phyloP scores from a whole-genome alignment of 1,140 invertebrate genomes.

The Asobara japonica region DNA sequence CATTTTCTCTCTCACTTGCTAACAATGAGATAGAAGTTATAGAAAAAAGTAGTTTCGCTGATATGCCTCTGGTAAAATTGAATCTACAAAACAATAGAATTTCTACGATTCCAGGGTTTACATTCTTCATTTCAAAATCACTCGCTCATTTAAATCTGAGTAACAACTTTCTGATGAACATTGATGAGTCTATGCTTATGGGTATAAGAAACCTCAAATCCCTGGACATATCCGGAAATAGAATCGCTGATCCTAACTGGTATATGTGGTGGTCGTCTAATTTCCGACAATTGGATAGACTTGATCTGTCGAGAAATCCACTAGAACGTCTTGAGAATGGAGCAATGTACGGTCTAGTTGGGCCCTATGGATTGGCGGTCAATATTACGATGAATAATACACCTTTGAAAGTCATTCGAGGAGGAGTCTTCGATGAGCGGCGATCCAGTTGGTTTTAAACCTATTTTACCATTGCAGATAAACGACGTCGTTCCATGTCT shows the following conservation, averaged over 20 bases:
- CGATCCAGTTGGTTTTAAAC: too few relatives aligned
- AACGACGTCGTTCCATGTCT: too few relatives aligned
- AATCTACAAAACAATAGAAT: constrained; percentile 45
- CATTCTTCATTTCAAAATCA: background rate
- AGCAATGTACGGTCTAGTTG: constrained; percentile 44
- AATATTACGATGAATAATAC: constrained; percentile 40
- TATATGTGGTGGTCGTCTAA: constrained; percentile 42
- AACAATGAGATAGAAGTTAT: constrained; percentile 44
- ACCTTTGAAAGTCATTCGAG: constrained; percentile 40
- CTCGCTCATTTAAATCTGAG: too few relatives aligned
- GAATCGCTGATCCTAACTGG: constrained; percentile 35
- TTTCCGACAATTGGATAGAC: constrained; percentile 34
- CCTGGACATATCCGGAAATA: constrained; percentile 41
- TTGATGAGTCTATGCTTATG: too few relatives aligned
- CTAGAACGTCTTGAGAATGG: constrained; percentile 45
- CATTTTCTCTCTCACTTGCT: constrained; percentile 38
- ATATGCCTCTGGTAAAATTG: constrained; percentile 37
- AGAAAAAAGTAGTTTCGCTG: constrained; percentile 39
- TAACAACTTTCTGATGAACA: too few relatives aligned
- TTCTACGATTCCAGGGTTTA: constrained; percentile 27
- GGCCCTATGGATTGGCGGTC: constrained; percentile 23
- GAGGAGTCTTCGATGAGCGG: constrained; percentile 50
- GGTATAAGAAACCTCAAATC: constrained; percentile 35
- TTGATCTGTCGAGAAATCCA: constrained; percentile 47
- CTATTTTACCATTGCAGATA: too few relatives aligned